phyloP scores from a whole-genome alignment of 2,888 invertebrate species.

The Entomobrya multifasciata region DNA sequence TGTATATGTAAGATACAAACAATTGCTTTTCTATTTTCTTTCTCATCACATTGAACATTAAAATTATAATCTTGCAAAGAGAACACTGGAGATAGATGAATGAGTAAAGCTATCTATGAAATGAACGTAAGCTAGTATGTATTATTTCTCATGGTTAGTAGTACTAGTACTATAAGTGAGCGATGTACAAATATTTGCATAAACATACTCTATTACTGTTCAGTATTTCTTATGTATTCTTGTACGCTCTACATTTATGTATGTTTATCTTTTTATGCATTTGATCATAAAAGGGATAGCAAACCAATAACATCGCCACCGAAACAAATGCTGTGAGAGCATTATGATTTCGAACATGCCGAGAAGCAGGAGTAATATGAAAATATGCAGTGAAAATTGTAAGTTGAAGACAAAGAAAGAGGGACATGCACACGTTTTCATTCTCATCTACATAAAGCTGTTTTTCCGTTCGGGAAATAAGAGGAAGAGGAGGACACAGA shows the following conservation, averaged over 20 bases:
- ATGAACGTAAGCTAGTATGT: background rate
- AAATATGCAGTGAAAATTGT: too few relatives aligned
- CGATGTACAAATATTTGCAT: slow-evolving; percentile 66
- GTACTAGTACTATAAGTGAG: slow-evolving; percentile 15
- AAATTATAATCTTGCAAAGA: slow-evolving; percentile 31
- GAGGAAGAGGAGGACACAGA: background rate
- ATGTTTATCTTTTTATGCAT: slow-evolving; percentile 19
- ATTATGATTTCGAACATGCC: too few relatives aligned
- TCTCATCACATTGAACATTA: background rate
- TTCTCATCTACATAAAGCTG: slow-evolving; percentile 25
- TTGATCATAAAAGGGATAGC: slow-evolving; percentile 35
- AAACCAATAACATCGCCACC: slow-evolving; percentile 48
- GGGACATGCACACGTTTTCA: background rate
- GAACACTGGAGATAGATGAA: slow-evolving; percentile 13
- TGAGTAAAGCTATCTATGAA: background rate
- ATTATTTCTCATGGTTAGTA: background rate
- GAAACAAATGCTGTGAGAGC: slow-evolving; percentile 6
- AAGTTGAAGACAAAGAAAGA: background rate
- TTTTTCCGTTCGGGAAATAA: slow-evolving; percentile 28
- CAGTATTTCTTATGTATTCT: slow-evolving; percentile 31
- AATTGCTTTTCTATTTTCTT: background rate
- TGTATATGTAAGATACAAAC: too few relatives aligned
- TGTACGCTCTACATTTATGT: background rate
- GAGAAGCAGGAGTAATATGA: too few relatives aligned
- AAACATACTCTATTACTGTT: slow-evolving; percentile 54